Evolutionary conservation across 2,888 invertebrate species (phyloP), one percentile per base, ranked within the genome.

Genomic region (Chromoteleia sp.): DNA sequence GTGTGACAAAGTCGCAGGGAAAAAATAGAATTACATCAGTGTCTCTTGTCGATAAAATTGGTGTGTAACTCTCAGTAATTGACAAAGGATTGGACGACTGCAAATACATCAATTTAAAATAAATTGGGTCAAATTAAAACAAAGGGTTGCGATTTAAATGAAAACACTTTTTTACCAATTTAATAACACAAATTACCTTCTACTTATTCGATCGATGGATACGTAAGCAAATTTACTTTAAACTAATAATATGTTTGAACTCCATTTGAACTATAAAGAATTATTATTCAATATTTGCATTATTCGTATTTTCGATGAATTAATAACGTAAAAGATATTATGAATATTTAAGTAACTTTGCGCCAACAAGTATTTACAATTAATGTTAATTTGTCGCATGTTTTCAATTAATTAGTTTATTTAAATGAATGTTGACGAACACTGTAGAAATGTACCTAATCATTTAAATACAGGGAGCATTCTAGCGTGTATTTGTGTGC

Each of bases 11-110:
- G 61, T 71, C 54, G 25, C 25, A 29, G 33, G 36, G 33, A 73
- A 48, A 63, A 73, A 79, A 58, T 59, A 54, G 15, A 75, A 74
- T 71, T 73, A 67, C 59, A 79, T 65, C 59, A 73, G 45, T 58
- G 45, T 65, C 29, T 43, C 56, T 63, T 56, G 77, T 50, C 58
- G 67, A 21, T 58, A 45, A 65, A 67, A 76, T 43, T 76, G 61
- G 76, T 54, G 68, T 59, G 76, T 67, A 76, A 76, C 68, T 68
- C 52, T 68, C 43, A 33, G 45, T 77, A 70, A 70, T 71, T 61
- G 52, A 70, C 54, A 61, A 61, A 76, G 48, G 33, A 67, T 68
- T 43, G 63, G n/a, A 63, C 48, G 2, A 19, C 15, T 54, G 30
- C 17, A 61, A 61, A 50, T 50, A 50, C 30, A 39, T 52, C 39